Conservation (phyloP, 2,888 invertebrate species). For the Hydriomena furcata region DNA sequence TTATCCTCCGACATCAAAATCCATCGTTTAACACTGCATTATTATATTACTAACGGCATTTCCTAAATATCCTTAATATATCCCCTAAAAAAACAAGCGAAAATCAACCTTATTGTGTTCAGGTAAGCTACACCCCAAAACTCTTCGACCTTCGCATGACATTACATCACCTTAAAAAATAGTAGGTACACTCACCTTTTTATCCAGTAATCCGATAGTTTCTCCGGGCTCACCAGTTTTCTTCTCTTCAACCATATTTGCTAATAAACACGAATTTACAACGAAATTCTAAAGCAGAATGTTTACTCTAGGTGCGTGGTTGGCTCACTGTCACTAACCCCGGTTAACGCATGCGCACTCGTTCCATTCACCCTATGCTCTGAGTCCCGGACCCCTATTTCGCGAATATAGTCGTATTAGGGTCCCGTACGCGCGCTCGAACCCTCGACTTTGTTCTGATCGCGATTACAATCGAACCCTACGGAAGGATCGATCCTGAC, state of each 20-base stretch:
- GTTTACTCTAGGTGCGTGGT: constrained; percentile 35
- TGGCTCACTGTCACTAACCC: constrained; percentile 25
- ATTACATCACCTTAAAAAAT: constrained; percentile 50
- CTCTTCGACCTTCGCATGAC: constrained; percentile 65
- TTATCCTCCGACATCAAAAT: constrained; percentile 6
- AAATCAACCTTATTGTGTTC: constrained; percentile 11
- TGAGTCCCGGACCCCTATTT: constrained; percentile 33
- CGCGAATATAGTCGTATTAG: constrained; percentile 23
- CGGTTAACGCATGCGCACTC: constrained; percentile 34
- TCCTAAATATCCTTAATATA: constrained; percentile 21
- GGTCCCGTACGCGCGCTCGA: constrained; percentile 23
- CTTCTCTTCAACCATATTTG: constrained; percentile 57
- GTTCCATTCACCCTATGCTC: constrained; percentile 16
- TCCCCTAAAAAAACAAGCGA: constrained; percentile 9
- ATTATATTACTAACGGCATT: constrained; percentile 5
- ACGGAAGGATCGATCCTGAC: constrained; percentile 26
- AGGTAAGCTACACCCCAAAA: constrained; percentile 35
- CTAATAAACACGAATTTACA: constrained; percentile 29
- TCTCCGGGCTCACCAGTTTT: constrained; percentile 55
- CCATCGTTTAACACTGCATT: not conserved
- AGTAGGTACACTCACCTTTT: constrained; percentile 63
- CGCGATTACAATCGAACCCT: constrained; percentile 7
- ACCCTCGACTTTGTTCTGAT: constrained; percentile 14
- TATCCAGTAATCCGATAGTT: constrained; percentile 66
- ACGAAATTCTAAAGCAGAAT: constrained; percentile 27